Base-by-base conservation (phyloP, 2,888 invertebrate species). In the Athalia circularis region DNA sequence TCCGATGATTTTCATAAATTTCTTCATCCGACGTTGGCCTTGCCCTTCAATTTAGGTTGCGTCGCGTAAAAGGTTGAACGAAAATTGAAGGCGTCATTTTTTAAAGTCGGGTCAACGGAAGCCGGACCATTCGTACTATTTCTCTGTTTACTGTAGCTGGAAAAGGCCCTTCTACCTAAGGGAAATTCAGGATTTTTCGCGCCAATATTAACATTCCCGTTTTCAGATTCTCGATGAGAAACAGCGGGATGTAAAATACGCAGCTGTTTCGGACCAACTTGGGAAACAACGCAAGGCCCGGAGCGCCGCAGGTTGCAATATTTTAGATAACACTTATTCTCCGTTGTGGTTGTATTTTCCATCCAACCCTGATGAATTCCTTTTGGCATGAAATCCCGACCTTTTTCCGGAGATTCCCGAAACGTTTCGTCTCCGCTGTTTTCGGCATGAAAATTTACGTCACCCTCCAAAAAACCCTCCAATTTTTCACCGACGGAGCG, bases 11-110 rank as follows among this genome's bases (percentile, higher is more conserved):
- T 15, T 47, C 68, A 8, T 11, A 5, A 4, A 5, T 52, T 68
- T 68, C 52, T 72, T 72, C 72, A 72, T 9, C 72, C 72, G 57
- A 59, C 52, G 59, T 72, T 59, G 47, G 59, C 13, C 59, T 57
- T 45, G 4, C 59, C 72, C 72, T 72, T 45, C 7, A 72, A 43
- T 59, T 72, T 72, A 45, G 59, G 59, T 47, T 72, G 72, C 4
- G 57, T 43, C 8, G 72, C 43, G 13, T 11, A 9, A 47, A 15
- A 50, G 13, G n/a, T 29, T 2, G 29, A 29, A 29, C 29, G 29
- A 29, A 29, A 29, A 29, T 29, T 29, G 29, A 29, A 29, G 29
- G 29, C 0, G 29, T 29, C 2, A 29, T 29, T 29, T 29, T 29
- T 29, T 29, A 29, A 29, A 29, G 29, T 29, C 29, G 29, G 29